Evolutionary conservation across 2,797 vertebrate species (phyloP).

Genomic region (Pterois miles): DNA sequence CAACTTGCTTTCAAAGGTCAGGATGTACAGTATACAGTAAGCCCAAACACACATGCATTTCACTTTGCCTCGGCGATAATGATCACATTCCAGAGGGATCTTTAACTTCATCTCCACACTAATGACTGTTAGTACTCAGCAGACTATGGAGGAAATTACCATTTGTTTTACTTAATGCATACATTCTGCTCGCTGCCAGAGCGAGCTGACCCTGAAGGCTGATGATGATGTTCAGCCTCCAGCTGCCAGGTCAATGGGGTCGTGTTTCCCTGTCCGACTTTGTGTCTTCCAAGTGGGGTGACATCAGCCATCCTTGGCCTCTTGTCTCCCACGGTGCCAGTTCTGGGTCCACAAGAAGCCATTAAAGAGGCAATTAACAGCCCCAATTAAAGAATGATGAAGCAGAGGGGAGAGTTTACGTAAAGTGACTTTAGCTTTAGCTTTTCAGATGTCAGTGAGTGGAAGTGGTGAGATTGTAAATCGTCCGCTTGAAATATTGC

Average conservation of each 20-base stretch:
- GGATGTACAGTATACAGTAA: slow-evolving; percentile 1
- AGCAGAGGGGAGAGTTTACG: slow-evolving; percentile 56
- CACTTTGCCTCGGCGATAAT: slow-evolving; percentile 25
- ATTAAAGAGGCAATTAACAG: slow-evolving; percentile 83
- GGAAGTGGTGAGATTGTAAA: slow-evolving; percentile 15
- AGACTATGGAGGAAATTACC: slow-evolving; percentile 55
- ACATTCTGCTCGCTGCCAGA: slow-evolving; percentile 65
- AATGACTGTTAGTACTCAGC: slow-evolving; percentile 56
- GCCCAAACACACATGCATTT: not conserved
- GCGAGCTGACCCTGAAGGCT: slow-evolving; percentile 50
- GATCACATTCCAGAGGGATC: slow-evolving; percentile 50
- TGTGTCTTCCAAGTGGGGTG: slow-evolving; percentile 52
- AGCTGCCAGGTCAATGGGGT: slow-evolving; percentile 61
- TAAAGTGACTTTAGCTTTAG: slow-evolving; percentile 23
- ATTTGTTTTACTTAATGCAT: slow-evolving; percentile 68
- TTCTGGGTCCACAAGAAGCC: slow-evolving; percentile 62
- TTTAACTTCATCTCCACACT: slow-evolving; percentile 55
- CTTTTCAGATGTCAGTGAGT: slow-evolving; percentile 28
- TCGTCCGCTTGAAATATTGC: slow-evolving; percentile 15
- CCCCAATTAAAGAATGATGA: slow-evolving; percentile 79
- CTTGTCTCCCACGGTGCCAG: slow-evolving; percentile 54
- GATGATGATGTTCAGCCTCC: slow-evolving; percentile 58
- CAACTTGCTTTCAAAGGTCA: slow-evolving; percentile 23
- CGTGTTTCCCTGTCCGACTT: slow-evolving; percentile 44
- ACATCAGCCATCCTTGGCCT: slow-evolving; percentile 62